Evolutionary conservation across 2,888 invertebrate species (phyloP), one percentile per base, ranked within the genome.

Genomic region (Cryptocheilus praepositus): DNA sequence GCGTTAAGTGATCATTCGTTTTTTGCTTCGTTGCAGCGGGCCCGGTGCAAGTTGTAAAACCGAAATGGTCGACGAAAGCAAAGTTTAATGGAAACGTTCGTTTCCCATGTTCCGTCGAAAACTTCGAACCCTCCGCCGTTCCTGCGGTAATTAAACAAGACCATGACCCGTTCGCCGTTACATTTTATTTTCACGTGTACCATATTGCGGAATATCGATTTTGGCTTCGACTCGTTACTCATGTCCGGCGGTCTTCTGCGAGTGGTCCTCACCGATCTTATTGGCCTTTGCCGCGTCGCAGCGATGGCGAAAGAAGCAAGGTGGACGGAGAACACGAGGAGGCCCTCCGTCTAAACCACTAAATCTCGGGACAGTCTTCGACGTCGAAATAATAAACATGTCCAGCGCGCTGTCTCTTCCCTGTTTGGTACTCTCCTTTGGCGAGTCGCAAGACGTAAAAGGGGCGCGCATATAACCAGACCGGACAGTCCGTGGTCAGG

Each of bases 361-460:
- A 79, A 79, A 79, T 79, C 77, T 79, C 67, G 28, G 57, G 55
- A 74, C 77, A 77, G 72, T 66, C 71, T 76, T 74, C 71, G 73
- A 73, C 76, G 70, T 68, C 73, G 71, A 79, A 76, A 76, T 79
- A 79, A 79, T 79, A 79, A 79, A 79, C 79, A 79, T 79, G 77
- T 79, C 77, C 73, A 77, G 67, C 67, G 67, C 67, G 66, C 64
- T 71, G 70, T 73, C 73, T 73, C 69, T 74, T 71, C 46, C 45
- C 57, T 46, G n/a, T 22, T 21, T 52, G 22, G 22, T 22, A 19
- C 52, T 52, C 56, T 22, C 36, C 44, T 55, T 19, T 13, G 74
- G 64, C 43, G 21, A 74, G 63, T 19, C 66, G 66, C 55, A 69
- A 55, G 66, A 72, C 73, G 73, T 67, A 73, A 73, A 73, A 73